Percentiles rank a stretch among this genome's conserved stretches.
phyloP scores from a whole-genome alignment of 2,797 vertebrate species.

The Alcedo atthis region DNA sequence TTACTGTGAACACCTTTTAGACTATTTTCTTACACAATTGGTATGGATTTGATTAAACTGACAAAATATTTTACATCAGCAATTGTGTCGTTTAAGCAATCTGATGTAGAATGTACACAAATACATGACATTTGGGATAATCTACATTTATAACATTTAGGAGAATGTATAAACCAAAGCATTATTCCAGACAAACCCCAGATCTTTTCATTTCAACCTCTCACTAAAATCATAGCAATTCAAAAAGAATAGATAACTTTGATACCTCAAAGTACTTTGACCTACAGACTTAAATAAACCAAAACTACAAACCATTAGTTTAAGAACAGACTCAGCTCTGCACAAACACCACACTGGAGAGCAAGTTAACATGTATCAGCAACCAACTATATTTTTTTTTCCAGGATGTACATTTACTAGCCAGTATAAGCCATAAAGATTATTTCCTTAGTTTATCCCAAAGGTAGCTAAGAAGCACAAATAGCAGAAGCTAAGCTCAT shows the following conservation, averaged over 20 bases:
- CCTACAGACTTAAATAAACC: not conserved
- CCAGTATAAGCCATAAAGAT: fast-evolving
- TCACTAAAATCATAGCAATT: not conserved
- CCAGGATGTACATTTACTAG: not conserved
- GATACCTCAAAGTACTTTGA: not conserved
- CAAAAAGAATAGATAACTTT: not conserved
- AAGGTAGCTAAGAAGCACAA: not conserved
- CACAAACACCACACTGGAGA: not conserved
- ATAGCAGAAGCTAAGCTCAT: not conserved
- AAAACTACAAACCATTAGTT: not conserved
- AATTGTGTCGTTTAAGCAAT: not conserved
- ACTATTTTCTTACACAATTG: not conserved
- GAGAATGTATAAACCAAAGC: not conserved
- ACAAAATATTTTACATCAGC: not conserved
- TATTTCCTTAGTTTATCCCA: not conserved
- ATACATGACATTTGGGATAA: not conserved
- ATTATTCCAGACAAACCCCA: not conserved
- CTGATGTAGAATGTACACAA: not conserved
- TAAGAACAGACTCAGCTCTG: not conserved
- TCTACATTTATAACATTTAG: fast-evolving
- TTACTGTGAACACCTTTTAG: slow-evolving; percentile 1
- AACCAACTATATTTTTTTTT: not conserved
- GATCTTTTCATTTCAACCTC: not conserved
- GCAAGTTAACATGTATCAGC: not conserved
- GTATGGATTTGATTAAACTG: not conserved